Conservation (phyloP, 1,140 invertebrate genomes). For the Neodiprion lecontei region DNA sequence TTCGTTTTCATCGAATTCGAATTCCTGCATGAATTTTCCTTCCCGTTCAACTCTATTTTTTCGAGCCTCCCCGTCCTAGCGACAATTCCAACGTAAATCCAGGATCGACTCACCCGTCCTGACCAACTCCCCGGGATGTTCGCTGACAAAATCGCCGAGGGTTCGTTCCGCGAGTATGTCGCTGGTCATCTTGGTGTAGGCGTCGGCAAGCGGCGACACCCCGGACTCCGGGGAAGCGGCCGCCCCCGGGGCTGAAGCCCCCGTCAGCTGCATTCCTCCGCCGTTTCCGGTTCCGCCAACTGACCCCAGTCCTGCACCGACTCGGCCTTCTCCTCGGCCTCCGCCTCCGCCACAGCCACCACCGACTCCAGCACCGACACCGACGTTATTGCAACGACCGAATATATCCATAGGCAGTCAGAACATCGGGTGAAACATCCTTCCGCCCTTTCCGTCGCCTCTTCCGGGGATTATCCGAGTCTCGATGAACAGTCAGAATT, state of each 20-base stretch:
- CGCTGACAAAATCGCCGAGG: constrained; percentile 87
- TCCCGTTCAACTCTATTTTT: too few relatives aligned
- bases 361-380: constrained; percentile 47
- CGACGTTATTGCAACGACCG: constrained; percentile 58
- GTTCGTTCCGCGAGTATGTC: constrained; percentile 86
- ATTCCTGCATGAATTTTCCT: not conserved
- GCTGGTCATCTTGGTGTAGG: constrained; percentile 88
- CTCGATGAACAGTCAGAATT: not conserved
- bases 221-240: constrained; percentile 60
- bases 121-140: constrained; percentile 92
- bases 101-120: constrained; percentile 72
- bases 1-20: not conserved
- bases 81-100: not conserved
- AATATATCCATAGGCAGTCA: constrained; percentile 64
- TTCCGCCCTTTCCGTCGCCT: constrained; percentile 39
- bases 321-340: constrained; percentile 33
- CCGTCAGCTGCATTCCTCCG: constrained; percentile 60
- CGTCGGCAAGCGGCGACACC: constrained; percentile 74
- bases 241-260: constrained; percentile 57
- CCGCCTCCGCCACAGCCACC: constrained; percentile 38
- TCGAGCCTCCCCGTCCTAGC: not conserved
- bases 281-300: constrained; percentile 30
- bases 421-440: constrained; percentile 54
- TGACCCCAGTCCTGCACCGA: constrained; percentile 21
- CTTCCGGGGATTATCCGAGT: constrained; percentile 4